Conservation (phyloP, 2,797 vertebrate species). For the Micropoecilia bifurca region DNA sequence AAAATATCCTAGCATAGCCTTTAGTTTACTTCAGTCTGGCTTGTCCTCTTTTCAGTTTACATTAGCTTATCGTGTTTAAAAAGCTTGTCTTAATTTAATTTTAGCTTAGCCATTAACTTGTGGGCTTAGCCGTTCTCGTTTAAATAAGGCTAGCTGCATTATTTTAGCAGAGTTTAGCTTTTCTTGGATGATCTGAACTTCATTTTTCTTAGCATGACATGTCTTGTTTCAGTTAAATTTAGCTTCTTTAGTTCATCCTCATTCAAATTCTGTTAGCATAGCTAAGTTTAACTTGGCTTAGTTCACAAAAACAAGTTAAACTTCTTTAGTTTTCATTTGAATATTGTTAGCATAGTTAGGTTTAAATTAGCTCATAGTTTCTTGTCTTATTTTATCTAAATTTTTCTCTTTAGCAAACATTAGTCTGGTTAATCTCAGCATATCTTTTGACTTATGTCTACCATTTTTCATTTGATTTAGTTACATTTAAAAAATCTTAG, state of each 20-base stretch:
- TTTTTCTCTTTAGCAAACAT: not conserved
- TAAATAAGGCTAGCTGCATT: not conserved
- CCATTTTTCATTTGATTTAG: not conserved
- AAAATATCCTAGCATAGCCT: not conserved
- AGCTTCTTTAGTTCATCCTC: not conserved
- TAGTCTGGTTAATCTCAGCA: not conserved
- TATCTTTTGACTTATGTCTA: not conserved
- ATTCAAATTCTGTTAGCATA: not conserved
- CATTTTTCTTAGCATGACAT: too few relatives aligned
- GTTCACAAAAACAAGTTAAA: not conserved
- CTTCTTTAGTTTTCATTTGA: not conserved
- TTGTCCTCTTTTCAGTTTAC: not conserved
- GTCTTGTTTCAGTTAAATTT: not conserved
- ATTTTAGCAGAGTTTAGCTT: not conserved
- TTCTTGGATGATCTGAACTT: not conserved
- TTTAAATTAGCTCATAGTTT: not conserved
- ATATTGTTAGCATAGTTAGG: not conserved
- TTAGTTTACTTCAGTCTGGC: not conserved
- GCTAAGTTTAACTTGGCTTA: not conserved
- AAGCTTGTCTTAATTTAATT: not conserved
- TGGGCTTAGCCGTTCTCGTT: not conserved
- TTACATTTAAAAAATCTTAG: not conserved
- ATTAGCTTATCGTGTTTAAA: not conserved
- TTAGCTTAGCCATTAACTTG: not conserved
- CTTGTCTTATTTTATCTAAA: not conserved